Evolutionary conservation across 2,888 invertebrate genomes (phyloP).

Genomic region (Neuroscelio doddi): DNA sequence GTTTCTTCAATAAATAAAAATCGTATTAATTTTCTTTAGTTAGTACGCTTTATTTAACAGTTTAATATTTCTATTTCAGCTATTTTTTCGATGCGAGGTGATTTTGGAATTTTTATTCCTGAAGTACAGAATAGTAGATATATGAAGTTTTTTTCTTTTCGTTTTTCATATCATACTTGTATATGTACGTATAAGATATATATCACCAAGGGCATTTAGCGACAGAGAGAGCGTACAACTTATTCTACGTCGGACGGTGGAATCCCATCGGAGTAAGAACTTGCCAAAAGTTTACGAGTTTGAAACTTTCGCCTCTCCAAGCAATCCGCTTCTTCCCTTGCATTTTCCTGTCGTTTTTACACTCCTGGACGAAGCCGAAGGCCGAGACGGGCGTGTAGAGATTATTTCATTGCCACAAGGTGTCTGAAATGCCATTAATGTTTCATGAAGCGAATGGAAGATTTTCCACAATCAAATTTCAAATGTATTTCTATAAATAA

Average conservation of each 20-base stretch:
- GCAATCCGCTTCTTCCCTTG: slow-evolving; percentile 55
- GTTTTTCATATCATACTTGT: slow-evolving; percentile 20
- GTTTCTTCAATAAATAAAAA: too few species aligned
- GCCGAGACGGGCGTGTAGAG: slow-evolving; percentile 38
- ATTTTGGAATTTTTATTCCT: background rate
- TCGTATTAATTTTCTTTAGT: too few species aligned
- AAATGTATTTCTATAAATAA: slow-evolving; percentile 27
- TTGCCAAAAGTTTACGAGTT: slow-evolving; percentile 63
- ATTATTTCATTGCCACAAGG: slow-evolving; percentile 48
- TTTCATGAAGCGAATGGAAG: slow-evolving; percentile 41
- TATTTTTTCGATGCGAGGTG: background rate
- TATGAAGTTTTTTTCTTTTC: slow-evolving; percentile 24
- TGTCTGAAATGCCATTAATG: slow-evolving; percentile 45
- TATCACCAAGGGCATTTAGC: slow-evolving; percentile 36
- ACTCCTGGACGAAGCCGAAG: slow-evolving; percentile 29
- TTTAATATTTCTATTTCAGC: background rate
- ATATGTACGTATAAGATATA: slow-evolving; percentile 20
- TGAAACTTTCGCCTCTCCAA: slow-evolving; percentile 58
- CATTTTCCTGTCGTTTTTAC: slow-evolving; percentile 42
- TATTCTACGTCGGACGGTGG: slow-evolving; percentile 58
- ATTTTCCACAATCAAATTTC: slow-evolving; percentile 41
- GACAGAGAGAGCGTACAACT: slow-evolving; percentile 47
- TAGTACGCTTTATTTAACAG: too few species aligned
- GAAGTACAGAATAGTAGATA: background rate
- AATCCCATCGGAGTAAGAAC: slow-evolving; percentile 61